Evolutionary conservation across 2,888 invertebrate species (phyloP).

Genomic region (Cephus runcator): DNA sequence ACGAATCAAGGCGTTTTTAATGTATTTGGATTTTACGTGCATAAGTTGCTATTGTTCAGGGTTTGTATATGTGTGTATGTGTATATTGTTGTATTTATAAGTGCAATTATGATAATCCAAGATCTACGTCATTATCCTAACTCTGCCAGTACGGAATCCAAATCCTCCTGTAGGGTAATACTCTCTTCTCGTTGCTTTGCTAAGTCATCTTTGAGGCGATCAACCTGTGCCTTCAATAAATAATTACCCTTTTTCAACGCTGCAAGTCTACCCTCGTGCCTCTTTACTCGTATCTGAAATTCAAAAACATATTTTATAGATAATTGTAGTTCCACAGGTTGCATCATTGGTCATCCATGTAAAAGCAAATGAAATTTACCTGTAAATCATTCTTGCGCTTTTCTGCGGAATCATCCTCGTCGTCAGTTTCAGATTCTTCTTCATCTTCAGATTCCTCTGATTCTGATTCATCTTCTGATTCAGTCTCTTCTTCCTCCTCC

Average conservation of each 20-base stretch:
- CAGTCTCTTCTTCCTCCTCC: conserved; percentile 67
- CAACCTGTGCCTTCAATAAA: conserved; percentile 87
- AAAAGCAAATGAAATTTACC: conserved; percentile 29
- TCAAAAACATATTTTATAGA: neutral
- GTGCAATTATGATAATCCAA: conserved; percentile 8
- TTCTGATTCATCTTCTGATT: conserved; percentile 63
- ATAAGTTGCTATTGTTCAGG: neutral
- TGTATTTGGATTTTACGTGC: neutral
- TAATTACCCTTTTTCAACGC: conserved; percentile 91
- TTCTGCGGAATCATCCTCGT: conserved; percentile 72
- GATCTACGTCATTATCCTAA: conserved; percentile 71
- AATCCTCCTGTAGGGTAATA: conserved; percentile 80
- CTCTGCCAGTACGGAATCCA: conserved; percentile 88
- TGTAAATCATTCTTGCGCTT: conserved; percentile 56
- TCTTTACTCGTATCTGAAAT: conserved; percentile 69
- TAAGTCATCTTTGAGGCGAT: conserved; percentile 86
- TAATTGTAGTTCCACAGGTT: neutral
- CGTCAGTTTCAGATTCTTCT: conserved; percentile 72
- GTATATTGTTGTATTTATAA: conserved; percentile 15
- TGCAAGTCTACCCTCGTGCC: conserved; percentile 81
- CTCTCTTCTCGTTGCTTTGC: conserved; percentile 86
- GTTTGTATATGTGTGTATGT: conserved; percentile 9
- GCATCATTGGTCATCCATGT: neutral
- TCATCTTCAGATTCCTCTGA: conserved; percentile 64
- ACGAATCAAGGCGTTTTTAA: conserved; percentile 2